Evolutionary conservation across 37 sponge, comb jelly and placozoan genomes (phyloP).

Genomic region (Agelas oroides): DNA sequence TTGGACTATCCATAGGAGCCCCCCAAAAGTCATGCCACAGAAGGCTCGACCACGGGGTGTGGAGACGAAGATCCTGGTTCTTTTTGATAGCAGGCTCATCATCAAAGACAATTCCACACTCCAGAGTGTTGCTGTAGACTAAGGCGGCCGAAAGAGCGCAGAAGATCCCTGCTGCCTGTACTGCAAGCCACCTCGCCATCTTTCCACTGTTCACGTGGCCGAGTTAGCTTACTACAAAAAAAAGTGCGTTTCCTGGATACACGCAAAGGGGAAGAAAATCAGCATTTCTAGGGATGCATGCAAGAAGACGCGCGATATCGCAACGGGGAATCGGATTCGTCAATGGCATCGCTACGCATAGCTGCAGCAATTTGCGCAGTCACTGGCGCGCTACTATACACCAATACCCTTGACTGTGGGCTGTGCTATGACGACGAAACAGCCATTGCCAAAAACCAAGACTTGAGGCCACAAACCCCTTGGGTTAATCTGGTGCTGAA

Average conservation of each 20-base stretch:
- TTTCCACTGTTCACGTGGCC: too few relatives aligned
- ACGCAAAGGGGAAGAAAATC: too few relatives aligned
- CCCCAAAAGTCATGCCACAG: slow-evolving; percentile 94
- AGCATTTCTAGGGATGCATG: too few relatives aligned
- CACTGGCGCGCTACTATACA: slow-evolving; percentile 25
- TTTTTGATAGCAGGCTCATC: slow-evolving; percentile 80
- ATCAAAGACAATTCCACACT: slow-evolving; percentile 83
- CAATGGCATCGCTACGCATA: too few relatives aligned
- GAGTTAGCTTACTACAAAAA: too few relatives aligned
- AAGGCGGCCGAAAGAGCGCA: slow-evolving; percentile 48
- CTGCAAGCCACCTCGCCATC: too few relatives aligned
- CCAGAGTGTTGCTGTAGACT: slow-evolving; percentile 80
- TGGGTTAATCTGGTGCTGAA: slow-evolving; percentile 77
- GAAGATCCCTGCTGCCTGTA: slow-evolving; percentile 14
- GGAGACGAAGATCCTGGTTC: slow-evolving; percentile 80
- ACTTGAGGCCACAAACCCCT: slow-evolving; percentile 74
- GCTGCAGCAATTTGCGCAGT: too few relatives aligned
- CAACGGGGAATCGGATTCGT: too few relatives aligned
- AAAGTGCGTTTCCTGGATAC: too few relatives aligned
- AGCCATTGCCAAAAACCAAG: slow-evolving; percentile 81
- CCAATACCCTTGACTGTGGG: slow-evolving; percentile 71
- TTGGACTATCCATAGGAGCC: slow-evolving; percentile 25
- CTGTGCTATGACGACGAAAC: slow-evolving; percentile 92
- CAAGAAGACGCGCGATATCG: too few relatives aligned
- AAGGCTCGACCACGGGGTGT: slow-evolving; percentile 71